Base-by-base conservation (phyloP, 2,888 invertebrate genomes). In the Pseudanteris insignis region DNA sequence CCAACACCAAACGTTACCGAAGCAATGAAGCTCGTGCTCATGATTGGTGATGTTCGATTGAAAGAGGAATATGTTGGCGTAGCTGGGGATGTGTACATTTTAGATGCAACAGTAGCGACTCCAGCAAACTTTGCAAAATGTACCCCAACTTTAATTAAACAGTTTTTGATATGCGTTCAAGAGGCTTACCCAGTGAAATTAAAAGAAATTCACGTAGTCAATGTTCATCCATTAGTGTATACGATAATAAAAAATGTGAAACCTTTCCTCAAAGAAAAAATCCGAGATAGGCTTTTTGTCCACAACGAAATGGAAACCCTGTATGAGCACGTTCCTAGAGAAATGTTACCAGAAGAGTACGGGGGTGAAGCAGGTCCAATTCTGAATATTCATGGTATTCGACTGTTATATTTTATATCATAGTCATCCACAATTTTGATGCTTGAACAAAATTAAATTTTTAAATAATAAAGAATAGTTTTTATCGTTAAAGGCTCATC, bases 141-240 rank as follows among this genome's bases (percentile, higher is more conserved):
- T 78, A 90, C 92, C 0, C 92, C 92, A 0, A 83, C 89, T 0
- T 80, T 91, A 90, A 90, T 50, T 8, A 58, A 50, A 13, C 50
- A 58, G 13, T 58, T 58, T 9, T 10, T 58, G 26, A 40, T 59
- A 5, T 59, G 59, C 36, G 59, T 92, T 10, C 82, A 90, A 85
- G 92, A 93, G 82, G 92, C 92, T 2, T 93, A 92, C 78, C 92
- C 92, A 2, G 92, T 92, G 0, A 92, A 92, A 78, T 83, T 92
- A 70, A 92, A 92, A 80, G 90, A 91, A 81, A 90, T 92, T 15
- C 92, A 93, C 74, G 89, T 92, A 1, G 86, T 93, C 72, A 92
- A 93, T 75, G 88, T 90, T 2, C 91, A 91, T 1, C 90, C 92
- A 0, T 79, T 92, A 25, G 90, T 92, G 21, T 92, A 92, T 75